Evolutionary conservation across 2,888 invertebrate species (phyloP), one percentile per base, ranked within the genome.

Genomic region (Lomographa bimaculata): DNA sequence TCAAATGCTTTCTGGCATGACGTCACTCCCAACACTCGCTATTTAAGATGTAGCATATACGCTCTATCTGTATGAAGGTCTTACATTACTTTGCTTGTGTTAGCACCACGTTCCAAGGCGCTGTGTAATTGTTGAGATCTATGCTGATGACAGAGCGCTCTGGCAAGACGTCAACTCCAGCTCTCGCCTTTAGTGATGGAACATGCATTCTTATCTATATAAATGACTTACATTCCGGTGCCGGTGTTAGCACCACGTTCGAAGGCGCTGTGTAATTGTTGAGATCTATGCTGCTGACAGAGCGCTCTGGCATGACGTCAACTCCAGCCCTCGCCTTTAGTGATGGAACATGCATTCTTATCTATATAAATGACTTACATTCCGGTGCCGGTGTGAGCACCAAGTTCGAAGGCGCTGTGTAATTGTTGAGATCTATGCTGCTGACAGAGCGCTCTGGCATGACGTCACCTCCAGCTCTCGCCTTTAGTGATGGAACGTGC

Each of bases 51-150:
- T n/a, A n/a, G n/a, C n/a, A n/a, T n/a, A n/a, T n/a, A n/a, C n/a
- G n/a, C n/a, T n/a, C n/a, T n/a, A n/a, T n/a, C n/a, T n/a, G n/a
- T n/a, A n/a, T n/a, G n/a, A n/a, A n/a, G n/a, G n/a, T 68, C 83
- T 85, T 56, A 87, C 87, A 89, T 74, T 89, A 87, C 0, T 87
- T 87, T 16, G 87, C 87, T n/a, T 87, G 87, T 29, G 87, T 89
- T 45, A 89, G 81, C 18, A 87, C 87, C 46, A 89, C 63, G 53
- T 86, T 86, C 3, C 87, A 82, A 10, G 87, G 83, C 7, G 86
- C 74, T 10, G 83, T 57, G 61, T 74, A 85, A 17, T 79, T 82
- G 43, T 74, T 71, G 38, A 86, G 73, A 57, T 85, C 86, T 41
- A 86, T 65, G 11, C 74, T 67, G 50, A 79, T 78, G 40, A 79